These are phyloP conservation scores for Cenopis cana DNA, from an alignment of 2,888 invertebrate species.

Conservation along the genomic window DNA sequence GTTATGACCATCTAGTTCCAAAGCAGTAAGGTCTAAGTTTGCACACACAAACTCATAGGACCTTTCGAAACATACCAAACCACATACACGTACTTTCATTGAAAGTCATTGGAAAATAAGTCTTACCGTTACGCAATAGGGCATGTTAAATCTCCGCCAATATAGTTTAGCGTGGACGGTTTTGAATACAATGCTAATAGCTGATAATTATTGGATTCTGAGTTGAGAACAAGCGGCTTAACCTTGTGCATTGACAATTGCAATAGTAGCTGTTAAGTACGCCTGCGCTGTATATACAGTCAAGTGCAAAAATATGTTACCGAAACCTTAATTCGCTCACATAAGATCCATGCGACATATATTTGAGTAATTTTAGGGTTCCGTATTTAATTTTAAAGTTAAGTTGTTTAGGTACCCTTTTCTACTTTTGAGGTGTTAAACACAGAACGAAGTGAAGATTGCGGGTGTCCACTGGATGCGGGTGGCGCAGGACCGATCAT, in stretches of 20 bases:
- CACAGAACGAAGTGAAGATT: too few species aligned
- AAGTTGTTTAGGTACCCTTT: too few species aligned
- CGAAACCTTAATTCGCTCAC: too few species aligned
- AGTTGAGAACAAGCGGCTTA: conserved; percentile 51
- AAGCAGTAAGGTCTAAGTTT: neutral
- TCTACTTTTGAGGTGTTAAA: too few species aligned
- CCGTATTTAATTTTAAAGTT: too few species aligned
- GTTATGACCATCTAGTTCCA: neutral
- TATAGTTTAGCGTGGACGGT: conserved; percentile 49
- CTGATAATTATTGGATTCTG: conserved; percentile 50
- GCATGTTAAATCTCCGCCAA: neutral
- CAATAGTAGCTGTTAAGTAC: conserved; percentile 18
- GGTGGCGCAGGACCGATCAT: too few species aligned
- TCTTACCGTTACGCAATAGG: conserved; percentile 10
- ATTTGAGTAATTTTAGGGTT: too few species aligned
- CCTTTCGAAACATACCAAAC: neutral
- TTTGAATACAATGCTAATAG: conserved; percentile 56
- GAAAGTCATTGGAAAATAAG: neutral
- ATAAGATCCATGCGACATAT: too few species aligned
- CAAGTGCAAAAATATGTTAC: too few species aligned
- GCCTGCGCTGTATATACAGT: neutral
- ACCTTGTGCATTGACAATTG: conserved; percentile 35
- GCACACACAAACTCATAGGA: neutral
- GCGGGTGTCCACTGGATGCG: too few species aligned
- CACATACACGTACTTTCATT: neutral